Percentiles rank a stretch among this genome's conserved stretches.
These are phyloP conservation scores for Marcusenius ussheri DNA, from an alignment of 2,113 vertebrate species.

Conservation along the genomic window DNA sequence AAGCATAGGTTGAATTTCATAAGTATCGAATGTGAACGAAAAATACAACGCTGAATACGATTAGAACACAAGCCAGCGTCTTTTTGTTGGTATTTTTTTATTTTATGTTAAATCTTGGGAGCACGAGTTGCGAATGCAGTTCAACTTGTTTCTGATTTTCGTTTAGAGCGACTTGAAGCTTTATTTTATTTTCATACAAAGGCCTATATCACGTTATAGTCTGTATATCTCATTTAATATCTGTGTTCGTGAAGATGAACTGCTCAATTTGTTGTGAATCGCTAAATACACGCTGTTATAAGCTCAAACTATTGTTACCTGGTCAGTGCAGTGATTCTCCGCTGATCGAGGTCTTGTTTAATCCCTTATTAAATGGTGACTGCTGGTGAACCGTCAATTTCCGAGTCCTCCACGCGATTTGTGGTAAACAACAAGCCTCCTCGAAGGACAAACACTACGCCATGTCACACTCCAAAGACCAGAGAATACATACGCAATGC, in stretches of 20 bases:
- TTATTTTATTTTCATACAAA: neutral
- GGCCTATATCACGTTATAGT: neutral
- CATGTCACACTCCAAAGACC: neutral
- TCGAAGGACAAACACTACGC: neutral
- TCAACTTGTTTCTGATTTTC: neutral
- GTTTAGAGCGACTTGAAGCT: neutral
- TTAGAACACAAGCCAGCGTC: neutral
- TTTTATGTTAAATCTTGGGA: neutral
- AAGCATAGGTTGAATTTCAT: neutral
- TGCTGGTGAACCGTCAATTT: neutral
- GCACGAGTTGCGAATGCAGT: neutral
- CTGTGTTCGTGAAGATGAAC: neutral
- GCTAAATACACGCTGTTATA: neutral
- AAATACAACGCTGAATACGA: neutral
- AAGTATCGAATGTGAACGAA: neutral
- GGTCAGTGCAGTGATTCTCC: neutral
- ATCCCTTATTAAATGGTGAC: neutral
- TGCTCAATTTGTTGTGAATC: neutral
- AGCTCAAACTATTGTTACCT: neutral
- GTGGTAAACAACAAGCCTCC: neutral
- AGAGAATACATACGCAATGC: neutral
- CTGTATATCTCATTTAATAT: neutral
- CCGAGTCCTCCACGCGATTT: neutral
- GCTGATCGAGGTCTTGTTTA: neutral
- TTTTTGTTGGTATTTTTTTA: neutral